These are phyloP conservation scores for Lasioglossum zephyrum DNA, from an alignment of 2,888 invertebrate species.

Conservation along the genomic window DNA sequence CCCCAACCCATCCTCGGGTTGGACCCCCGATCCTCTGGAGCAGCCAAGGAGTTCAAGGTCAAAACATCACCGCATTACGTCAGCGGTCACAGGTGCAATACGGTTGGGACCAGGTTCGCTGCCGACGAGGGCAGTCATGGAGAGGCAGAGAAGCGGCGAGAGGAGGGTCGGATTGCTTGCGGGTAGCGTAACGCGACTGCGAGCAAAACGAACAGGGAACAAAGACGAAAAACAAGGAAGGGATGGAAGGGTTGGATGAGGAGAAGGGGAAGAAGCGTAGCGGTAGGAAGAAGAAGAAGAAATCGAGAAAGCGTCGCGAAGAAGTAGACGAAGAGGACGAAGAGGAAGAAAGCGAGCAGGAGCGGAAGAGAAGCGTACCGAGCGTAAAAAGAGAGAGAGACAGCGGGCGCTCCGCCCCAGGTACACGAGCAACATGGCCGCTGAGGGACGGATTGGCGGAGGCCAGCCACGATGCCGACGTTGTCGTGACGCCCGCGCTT, in stretches of 20 bases:
- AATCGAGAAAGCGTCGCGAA: slow-evolving; percentile 15
- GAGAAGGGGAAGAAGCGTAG: not conserved
- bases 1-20: not conserved
- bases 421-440: slow-evolving; percentile 87
- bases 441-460: slow-evolving; percentile 88
- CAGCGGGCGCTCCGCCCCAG: slow-evolving; percentile 86
- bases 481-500: slow-evolving; percentile 83
- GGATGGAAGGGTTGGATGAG: slow-evolving; percentile 19
- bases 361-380: slow-evolving; percentile 59
- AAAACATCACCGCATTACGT: slow-evolving; percentile 65
- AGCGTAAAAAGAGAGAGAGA: slow-evolving; percentile 58
- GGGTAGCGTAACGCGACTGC: slow-evolving; percentile 49
- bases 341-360: slow-evolving; percentile 54
- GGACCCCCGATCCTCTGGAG: not conserved
- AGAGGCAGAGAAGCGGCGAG: slow-evolving; percentile 25
- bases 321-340: slow-evolving; percentile 25
- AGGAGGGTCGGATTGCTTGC: slow-evolving; percentile 28
- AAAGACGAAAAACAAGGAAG: slow-evolving; percentile 21
- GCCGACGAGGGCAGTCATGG: slow-evolving; percentile 28
- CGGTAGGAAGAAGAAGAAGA: slow-evolving; percentile 2
- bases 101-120: slow-evolving; percentile 62
- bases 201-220: slow-evolving; percentile 16
- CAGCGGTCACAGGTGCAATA: slow-evolving; percentile 75
- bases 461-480: slow-evolving; percentile 84
- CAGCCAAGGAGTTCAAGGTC: slow-evolving; percentile 23